Base-by-base conservation (phyloP, 2,797 vertebrate genomes). In the Acrocephalus scirpaceus region DNA sequence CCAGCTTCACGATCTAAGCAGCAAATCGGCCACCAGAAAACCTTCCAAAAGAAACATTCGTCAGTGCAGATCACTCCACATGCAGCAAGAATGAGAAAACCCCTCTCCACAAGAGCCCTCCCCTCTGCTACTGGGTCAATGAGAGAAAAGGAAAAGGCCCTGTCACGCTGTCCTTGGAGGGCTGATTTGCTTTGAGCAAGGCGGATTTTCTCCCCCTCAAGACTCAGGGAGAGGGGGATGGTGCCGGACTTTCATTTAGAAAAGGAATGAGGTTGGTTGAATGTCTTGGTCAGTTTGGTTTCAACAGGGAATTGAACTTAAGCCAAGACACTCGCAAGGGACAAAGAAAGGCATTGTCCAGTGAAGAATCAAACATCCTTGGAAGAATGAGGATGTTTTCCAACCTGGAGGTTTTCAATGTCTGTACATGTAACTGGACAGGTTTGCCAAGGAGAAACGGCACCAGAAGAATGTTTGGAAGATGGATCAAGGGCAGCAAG, bases 11-110 rank as follows among this genome's bases (percentile, higher is more conserved):
- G 92, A 96, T 97, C 93, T 97, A 97, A 97, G 97, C 96, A 97
- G 96, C 96, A 93, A 97, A 95, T 87, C 84, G 77, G 97, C 97
- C 97, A 91, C 96, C 96, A 97, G 97, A 95, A 97, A 97, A 97
- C 96, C 97, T 96, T 93, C 94, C 88, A 87, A 94, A 96, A 97
- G 95, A 92, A 96, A 96, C 97, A 96, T 96, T 94, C 82, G 87
- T 97, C 96, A 94, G 81, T 95, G 93, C 95, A 96, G 90, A 95
- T 96, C 93, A 95, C 92, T 94, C 93, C 95, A 96, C 97, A 96
- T 97, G 97, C 97, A 97, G 97, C 95, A 96, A 86, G 83, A 94
- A 94, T 88, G 96, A 96, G 95, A 97, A 95, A 96, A 95, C 70
- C 79, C 94, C 95, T 96, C 96, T 96, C 90, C 86, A 92, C 80